Evolutionary conservation across 2,888 invertebrate species (phyloP).

Genomic region (Mystacides longicornis): DNA sequence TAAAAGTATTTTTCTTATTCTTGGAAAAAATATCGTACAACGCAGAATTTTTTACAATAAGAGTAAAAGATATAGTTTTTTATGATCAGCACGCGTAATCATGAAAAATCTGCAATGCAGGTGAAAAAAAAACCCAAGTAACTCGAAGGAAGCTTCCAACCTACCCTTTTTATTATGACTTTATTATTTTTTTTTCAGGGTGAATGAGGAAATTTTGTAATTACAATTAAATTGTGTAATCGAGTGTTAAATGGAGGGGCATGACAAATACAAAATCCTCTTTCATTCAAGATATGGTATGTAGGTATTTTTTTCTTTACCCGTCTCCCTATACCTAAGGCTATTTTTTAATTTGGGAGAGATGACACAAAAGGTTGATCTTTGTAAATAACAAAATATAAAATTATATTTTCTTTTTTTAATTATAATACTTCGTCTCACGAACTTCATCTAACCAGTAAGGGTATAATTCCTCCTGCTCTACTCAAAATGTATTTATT

Average conservation of each 20-base stretch:
- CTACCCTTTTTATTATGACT: not conserved
- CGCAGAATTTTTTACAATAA: too few relatives aligned
- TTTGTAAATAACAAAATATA: not conserved
- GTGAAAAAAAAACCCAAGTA: too few relatives aligned
- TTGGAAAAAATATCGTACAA: too few relatives aligned
- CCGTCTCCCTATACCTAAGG: not conserved
- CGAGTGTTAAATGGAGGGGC: slow-evolving; percentile 1
- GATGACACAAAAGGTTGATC: too few relatives aligned
- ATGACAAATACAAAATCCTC: not conserved
- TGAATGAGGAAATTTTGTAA: not conserved
- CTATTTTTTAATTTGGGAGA: not conserved
- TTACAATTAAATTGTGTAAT: slow-evolving; percentile 2
- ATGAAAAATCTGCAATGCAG: slow-evolving; percentile 23
- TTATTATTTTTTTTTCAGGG: not conserved
- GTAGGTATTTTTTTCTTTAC: not conserved
- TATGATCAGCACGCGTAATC: too few relatives aligned
- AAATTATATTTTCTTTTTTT: not conserved
- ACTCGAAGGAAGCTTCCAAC: not conserved
- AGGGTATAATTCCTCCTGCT: not conserved
- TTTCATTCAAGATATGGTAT: not conserved
- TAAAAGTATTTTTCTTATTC: too few relatives aligned
- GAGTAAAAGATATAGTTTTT: too few relatives aligned
- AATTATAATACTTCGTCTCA: not conserved
- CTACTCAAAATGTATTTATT: not conserved
- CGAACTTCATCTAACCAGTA: not conserved